Evolutionary conservation across 2,888 invertebrate genomes (phyloP).

Genomic region (Cecidostiba fungosa): DNA sequence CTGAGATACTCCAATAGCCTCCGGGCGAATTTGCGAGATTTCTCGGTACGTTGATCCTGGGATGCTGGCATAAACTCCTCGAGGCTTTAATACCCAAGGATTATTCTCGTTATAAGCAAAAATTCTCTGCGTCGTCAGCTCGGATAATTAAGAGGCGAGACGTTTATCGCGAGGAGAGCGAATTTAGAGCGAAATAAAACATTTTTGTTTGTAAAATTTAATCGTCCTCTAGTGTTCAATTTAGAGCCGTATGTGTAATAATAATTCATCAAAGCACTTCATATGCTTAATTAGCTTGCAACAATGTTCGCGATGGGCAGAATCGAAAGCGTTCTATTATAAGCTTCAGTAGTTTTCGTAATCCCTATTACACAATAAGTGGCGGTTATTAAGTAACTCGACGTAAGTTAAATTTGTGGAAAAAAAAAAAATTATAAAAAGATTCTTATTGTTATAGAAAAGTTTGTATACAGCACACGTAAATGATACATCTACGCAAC

Average conservation of each 20-base stretch:
- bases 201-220: background rate
- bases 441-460: no score
- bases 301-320: background rate
- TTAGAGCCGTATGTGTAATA: background rate
- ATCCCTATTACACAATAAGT: background rate
- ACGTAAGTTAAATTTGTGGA: no score
- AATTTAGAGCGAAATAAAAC: background rate
- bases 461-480: background rate
- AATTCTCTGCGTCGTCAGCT: background rate
- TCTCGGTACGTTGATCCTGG: constrained; percentile 16
- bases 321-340: background rate
- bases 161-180: background rate
- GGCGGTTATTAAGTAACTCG: background rate
- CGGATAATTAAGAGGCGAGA: background rate
- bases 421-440: no score
- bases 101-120: background rate
- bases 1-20: constrained; percentile 33
- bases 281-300: constrained; percentile 18
- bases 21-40: background rate
- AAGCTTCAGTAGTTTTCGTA: background rate
- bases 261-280: background rate
- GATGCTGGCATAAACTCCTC: background rate
- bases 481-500: background rate
- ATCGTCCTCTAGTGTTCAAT: background rate
- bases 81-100: background rate